phyloP scores from a whole-genome alignment of 2,113 vertebrate genomes.

The Urocolius indicus region DNA sequence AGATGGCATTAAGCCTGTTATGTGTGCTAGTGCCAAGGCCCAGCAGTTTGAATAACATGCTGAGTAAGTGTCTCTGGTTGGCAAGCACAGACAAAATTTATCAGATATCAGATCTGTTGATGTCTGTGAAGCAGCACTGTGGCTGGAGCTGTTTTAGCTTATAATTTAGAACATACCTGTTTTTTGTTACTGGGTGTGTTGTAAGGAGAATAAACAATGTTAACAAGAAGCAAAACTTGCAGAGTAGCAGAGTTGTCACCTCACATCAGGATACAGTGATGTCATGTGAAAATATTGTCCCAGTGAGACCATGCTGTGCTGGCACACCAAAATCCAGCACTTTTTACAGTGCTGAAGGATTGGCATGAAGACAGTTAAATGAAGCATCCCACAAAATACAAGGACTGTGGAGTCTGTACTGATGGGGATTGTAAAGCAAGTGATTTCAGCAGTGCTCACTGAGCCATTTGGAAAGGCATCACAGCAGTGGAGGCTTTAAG shows the following conservation, averaged over 20 bases:
- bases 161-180: slow-evolving; percentile 30
- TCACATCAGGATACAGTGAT: not conserved
- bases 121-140: not conserved
- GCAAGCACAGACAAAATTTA: not conserved
- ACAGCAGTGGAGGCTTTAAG: not conserved
- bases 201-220: slow-evolving; percentile 8
- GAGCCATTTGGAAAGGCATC: not conserved
- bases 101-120: not conserved
- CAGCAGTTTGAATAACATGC: not conserved
- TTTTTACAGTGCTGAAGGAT: not conserved
- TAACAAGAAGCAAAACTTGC: not conserved
- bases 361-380: not conserved
- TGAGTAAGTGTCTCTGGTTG: slow-evolving; percentile 30
- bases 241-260: not conserved
- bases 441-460: not conserved
- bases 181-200: not conserved
- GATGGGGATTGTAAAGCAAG: not conserved
- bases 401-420: not conserved
- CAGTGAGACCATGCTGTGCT: not conserved
- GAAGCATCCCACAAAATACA: not conserved
- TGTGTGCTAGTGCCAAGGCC: not conserved
- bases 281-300: slow-evolving; percentile 6
- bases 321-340: not conserved
- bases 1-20: not conserved
- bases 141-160: not conserved